Conservation (phyloP, 2,888 invertebrate species). For the Flabesymbios commensalis region DNA sequence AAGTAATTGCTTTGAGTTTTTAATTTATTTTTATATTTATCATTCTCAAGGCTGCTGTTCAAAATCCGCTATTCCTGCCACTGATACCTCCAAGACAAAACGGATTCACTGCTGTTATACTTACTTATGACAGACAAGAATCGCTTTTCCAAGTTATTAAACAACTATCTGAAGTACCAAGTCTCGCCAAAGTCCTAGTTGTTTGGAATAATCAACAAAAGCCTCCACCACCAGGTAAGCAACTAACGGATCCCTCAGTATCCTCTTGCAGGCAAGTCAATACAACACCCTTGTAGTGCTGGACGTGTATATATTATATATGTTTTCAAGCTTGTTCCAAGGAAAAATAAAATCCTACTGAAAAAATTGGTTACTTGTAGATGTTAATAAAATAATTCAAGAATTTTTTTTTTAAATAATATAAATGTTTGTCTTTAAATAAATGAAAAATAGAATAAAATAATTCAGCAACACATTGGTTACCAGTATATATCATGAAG, state of each 20-base stretch:
- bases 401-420: not conserved
- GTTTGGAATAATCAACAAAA: constrained; percentile 96
- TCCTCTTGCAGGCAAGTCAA: not conserved
- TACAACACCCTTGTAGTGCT: too few species aligned
- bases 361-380: not conserved
- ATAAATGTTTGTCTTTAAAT: not conserved
- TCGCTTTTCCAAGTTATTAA: constrained; percentile 84
- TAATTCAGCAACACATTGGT: too few species aligned
- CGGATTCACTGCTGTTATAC: constrained; percentile 94
- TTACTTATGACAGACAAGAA: constrained; percentile 90
- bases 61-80: constrained; percentile 74
- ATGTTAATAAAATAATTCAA: not conserved
- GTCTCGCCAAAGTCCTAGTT: constrained; percentile 87
- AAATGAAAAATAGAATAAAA: too few species aligned
- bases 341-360: not conserved
- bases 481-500: too few species aligned
- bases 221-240: constrained; percentile 80
- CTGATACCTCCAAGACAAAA: constrained; percentile 72
- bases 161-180: constrained; percentile 84
- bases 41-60: constrained; percentile 46
- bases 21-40: too few species aligned
- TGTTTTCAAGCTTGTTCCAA: not conserved
- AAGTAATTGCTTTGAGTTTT: too few species aligned
- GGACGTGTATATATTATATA: not conserved
- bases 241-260: too few species aligned